These are phyloP conservation scores for Acomys russatus DNA, from an alignment of 2,797 vertebrate genomes.

Conservation along the genomic window DNA sequence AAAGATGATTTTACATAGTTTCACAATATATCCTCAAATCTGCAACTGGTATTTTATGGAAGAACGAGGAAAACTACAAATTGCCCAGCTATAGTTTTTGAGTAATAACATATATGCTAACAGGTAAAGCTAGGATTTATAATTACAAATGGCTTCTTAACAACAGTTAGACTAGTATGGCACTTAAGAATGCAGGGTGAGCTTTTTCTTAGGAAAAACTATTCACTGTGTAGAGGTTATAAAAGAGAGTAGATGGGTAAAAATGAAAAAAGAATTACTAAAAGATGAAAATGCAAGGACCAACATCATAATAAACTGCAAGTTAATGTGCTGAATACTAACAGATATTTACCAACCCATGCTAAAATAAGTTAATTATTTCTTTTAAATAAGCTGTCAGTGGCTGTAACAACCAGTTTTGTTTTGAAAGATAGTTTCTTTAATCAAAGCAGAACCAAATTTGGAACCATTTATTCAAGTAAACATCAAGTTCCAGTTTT, in stretches of 20 bases:
- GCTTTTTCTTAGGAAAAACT: constrained; percentile 71
- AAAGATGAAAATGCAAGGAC: constrained; percentile 65
- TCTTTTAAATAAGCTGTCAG: constrained; percentile 70
- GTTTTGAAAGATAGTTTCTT: constrained; percentile 46
- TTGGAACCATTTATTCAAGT: constrained; percentile 56
- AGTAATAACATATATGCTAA: constrained; percentile 62
- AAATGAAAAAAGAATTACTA: constrained; percentile 64
- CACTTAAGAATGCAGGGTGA: constrained; percentile 83
- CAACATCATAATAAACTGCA: constrained; percentile 53
- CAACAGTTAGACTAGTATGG: constrained; percentile 85
- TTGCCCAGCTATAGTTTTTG: constrained; percentile 68
- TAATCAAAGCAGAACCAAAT: constrained; percentile 4
- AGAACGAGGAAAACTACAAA: constrained; percentile 78
- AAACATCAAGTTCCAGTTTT: background rate
- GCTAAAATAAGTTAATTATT: constrained; percentile 55
- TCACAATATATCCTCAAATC: constrained; percentile 57
- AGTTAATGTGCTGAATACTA: constrained; percentile 55
- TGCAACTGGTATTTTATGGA: constrained; percentile 63
- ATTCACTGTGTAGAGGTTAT: constrained; percentile 62
- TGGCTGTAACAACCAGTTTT: constrained; percentile 16
- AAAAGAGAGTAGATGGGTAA: background rate
- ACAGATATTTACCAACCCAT: constrained; percentile 60
- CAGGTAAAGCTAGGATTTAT: constrained; percentile 27
- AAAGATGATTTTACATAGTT: constrained; percentile 52
- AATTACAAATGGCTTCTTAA: constrained; percentile 86